Evolutionary conservation across 1,140 invertebrate genomes (phyloP).

Genomic region (Heliconius congener): DNA sequence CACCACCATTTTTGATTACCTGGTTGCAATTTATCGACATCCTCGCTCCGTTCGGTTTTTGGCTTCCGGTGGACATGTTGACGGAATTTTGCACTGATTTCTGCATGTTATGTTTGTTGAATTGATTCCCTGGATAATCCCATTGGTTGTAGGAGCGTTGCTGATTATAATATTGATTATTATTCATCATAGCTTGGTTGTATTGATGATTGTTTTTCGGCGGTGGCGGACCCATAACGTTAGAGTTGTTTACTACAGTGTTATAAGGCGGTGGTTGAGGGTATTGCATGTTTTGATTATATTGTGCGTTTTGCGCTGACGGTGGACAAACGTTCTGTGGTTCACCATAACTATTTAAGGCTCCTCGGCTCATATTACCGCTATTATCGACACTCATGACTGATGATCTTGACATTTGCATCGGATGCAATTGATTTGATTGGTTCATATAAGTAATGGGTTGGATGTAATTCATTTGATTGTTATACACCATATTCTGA

Average conservation of each 20-base stretch:
- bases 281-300: conserved; percentile 66
- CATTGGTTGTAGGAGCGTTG: conserved; percentile 74
- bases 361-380: conserved; percentile 65
- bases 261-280: conserved; percentile 72
- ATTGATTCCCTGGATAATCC: conserved; percentile 74
- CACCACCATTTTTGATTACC: conserved; percentile 51
- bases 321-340: conserved; percentile 51
- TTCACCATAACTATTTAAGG: conserved; percentile 66
- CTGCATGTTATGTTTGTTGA: conserved; percentile 73
- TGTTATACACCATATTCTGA: conserved; percentile 61
- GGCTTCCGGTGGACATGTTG: conserved; percentile 76
- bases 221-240: conserved; percentile 73
- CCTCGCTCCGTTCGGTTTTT: conserved; percentile 62
- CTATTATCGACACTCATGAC: conserved; percentile 75
- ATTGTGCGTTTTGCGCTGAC: conserved; percentile 49
- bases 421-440: conserved; percentile 69
- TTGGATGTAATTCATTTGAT: conserved; percentile 77
- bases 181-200: conserved; percentile 73
- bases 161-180: conserved; percentile 74
- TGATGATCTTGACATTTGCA: conserved; percentile 72
- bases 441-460: conserved; percentile 73
- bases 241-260: conserved; percentile 55
- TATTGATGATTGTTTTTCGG: conserved; percentile 76
- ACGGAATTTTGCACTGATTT: conserved; percentile 72
- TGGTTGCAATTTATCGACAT: conserved; percentile 59